phyloP scores from a whole-genome alignment of 2,797 vertebrate genomes.

The Pangasius krempfi region DNA sequence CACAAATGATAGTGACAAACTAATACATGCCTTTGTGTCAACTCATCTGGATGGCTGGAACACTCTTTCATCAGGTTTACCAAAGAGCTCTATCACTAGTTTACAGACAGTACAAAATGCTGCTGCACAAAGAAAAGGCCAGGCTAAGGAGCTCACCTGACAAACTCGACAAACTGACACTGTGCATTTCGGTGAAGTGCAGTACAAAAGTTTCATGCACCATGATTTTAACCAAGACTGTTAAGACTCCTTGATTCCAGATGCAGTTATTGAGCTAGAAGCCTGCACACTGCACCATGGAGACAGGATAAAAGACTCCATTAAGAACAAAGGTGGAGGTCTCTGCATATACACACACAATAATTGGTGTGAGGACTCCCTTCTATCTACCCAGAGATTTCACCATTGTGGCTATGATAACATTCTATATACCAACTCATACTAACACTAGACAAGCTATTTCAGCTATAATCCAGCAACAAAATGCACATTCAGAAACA shows the following conservation, averaged over 20 bases:
- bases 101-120: neutral
- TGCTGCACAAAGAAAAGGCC: neutral
- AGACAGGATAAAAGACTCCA: neutral
- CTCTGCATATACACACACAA: too few relatives aligned
- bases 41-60: neutral
- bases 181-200: neutral
- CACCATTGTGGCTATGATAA: too few relatives aligned
- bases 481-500: too few relatives aligned
- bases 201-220: neutral
- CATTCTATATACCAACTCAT: too few relatives aligned
- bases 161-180: neutral
- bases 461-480: too few relatives aligned
- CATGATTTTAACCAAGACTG: neutral
- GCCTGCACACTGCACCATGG: neutral
- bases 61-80: neutral
- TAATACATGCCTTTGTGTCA: neutral
- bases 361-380: too few relatives aligned
- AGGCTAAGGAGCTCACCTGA: neutral
- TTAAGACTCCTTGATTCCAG: neutral
- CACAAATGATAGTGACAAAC: neutral
- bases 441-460: too few relatives aligned
- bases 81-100: neutral
- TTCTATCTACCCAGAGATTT: too few relatives aligned
- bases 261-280: neutral
- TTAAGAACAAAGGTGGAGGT: too few relatives aligned